Evolutionary conservation across 37 sponge, comb jelly and placozoan genomes (phyloP).

Genomic region (Bolinopsis microptera): DNA sequence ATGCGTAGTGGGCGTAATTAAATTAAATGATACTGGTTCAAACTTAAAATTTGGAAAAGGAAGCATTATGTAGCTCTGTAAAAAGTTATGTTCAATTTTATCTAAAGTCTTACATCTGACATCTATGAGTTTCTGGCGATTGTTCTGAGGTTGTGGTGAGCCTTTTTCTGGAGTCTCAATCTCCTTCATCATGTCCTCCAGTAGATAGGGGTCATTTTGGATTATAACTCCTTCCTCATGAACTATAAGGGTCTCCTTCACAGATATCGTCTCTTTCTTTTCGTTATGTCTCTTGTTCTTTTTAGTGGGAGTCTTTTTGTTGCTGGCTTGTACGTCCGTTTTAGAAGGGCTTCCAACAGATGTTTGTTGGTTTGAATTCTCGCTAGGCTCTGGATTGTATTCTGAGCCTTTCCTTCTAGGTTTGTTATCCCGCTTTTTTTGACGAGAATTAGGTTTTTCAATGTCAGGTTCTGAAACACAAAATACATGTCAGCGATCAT

Average conservation of each 20-base stretch:
- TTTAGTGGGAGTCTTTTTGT: not conserved
- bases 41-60: not conserved
- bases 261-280: not conserved
- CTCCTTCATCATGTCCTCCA: constrained; percentile 15
- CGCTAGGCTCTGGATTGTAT: not conserved
- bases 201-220: not conserved
- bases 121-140: not conserved
- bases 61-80: not conserved
- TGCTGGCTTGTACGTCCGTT: not conserved
- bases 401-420: not conserved
- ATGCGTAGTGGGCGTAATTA: not conserved
- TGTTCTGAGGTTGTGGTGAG: not conserved
- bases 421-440: not conserved
- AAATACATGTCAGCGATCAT: too few relatives aligned
- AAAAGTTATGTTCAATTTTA: not conserved
- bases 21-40: not conserved
- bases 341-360: too few relatives aligned
- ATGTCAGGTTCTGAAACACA: not conserved
- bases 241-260: not conserved
- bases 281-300: not conserved
- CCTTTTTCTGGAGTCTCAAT: constrained; percentile 21
- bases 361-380: not conserved
- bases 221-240: not conserved
- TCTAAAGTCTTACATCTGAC: not conserved
- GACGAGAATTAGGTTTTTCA: not conserved